These are phyloP conservation scores for Augochlorella aurata DNA, from an alignment of 2,888 invertebrate genomes.

Conservation along the genomic window DNA sequence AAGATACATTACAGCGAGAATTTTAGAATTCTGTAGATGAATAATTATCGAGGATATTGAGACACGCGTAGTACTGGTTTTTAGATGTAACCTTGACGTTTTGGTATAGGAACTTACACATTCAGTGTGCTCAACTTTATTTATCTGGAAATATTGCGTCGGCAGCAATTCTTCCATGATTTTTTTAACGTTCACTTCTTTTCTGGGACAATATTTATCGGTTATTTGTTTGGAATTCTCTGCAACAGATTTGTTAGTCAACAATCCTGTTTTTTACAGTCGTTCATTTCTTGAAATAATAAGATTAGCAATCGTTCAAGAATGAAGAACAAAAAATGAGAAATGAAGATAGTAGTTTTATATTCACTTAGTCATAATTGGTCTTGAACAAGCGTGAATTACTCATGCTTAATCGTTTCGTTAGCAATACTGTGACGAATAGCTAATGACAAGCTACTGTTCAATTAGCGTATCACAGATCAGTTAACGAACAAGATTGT, in stretches of 20 bases:
- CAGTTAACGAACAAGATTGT: not conserved
- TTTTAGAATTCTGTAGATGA: not conserved
- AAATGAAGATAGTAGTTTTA: not conserved
- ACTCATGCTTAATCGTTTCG: not conserved
- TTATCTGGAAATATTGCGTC: no score
- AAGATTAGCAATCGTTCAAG: not conserved
- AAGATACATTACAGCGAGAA: not conserved
- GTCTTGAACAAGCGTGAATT: not conserved
- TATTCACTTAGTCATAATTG: not conserved
- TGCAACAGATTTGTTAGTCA: not conserved
- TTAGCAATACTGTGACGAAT: not conserved
- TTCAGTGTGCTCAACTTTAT: no score
- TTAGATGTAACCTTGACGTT: not conserved
- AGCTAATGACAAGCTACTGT: not conserved
- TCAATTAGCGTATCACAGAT: not conserved
- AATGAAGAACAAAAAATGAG: not conserved
- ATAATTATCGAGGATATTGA: not conserved
- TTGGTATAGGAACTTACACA: not conserved
- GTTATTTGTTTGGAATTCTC: not conserved
- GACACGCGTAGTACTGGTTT: not conserved
- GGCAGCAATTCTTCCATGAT: not conserved
- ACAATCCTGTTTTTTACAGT: not conserved
- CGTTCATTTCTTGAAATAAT: not conserved
- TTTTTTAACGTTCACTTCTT: not conserved
- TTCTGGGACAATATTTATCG: not conserved